A percentile compares a stretch with the other conserved stretches of the same genome.
phyloP scores from a whole-genome alignment of 2,797 vertebrate species.

The Brachyalestes nurse region DNA sequence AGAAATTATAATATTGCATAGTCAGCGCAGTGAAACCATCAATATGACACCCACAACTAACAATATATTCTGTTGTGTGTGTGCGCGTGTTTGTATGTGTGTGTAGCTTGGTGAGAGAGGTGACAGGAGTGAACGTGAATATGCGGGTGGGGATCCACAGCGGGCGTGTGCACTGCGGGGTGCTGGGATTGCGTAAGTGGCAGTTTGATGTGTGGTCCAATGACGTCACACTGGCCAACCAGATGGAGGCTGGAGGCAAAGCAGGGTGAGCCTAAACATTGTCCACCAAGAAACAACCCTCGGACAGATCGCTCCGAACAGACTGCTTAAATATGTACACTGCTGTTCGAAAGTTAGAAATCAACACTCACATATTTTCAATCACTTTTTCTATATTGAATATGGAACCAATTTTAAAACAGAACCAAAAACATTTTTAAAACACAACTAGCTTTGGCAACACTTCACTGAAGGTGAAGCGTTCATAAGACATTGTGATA shows the following conservation, averaged over 20 bases:
- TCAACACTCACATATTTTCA: too few species aligned
- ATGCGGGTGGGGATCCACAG: constrained; percentile 98
- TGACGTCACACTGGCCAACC: constrained; percentile 93
- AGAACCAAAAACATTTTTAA: too few species aligned
- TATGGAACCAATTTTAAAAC: too few species aligned
- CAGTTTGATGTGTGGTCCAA: constrained; percentile 99
- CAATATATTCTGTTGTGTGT: constrained; percentile 14
- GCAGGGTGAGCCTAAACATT: constrained; percentile 81
- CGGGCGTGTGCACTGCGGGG: constrained; percentile 93
- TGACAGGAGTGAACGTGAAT: constrained; percentile 96
- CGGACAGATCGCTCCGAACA: background rate
- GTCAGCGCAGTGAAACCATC: background rate
- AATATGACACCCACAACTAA: background rate
- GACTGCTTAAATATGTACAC: background rate
- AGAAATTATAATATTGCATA: background rate
- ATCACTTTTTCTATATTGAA: too few species aligned
- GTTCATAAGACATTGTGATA: too few species aligned
- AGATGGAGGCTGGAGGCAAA: constrained; percentile 94
- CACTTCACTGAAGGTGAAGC: too few species aligned
- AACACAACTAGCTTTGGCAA: too few species aligned
- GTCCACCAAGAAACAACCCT: background rate
- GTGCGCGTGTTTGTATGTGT: constrained; percentile 17
- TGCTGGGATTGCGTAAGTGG: constrained; percentile 95
- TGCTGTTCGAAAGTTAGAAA: too few species aligned
- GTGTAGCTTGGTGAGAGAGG: constrained; percentile 92